Conservation (phyloP, 2,113 vertebrate species). For the Forbesichthys papilliferus region DNA sequence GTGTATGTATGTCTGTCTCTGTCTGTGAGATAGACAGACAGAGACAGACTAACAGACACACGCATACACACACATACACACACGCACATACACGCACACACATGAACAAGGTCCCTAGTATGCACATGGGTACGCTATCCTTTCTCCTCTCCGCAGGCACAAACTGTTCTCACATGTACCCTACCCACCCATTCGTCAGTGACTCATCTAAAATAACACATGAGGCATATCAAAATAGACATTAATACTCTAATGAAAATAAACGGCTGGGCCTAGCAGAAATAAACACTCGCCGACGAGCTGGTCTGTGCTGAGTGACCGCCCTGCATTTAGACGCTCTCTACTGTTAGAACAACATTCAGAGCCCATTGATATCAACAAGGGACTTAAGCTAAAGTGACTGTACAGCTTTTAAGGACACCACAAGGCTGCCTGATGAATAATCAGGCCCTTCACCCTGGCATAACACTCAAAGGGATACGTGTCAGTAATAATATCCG, state of each 20-base stretch:
- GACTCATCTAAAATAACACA: slow-evolving; percentile 62
- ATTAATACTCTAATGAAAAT: slow-evolving; percentile 58
- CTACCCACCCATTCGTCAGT: slow-evolving; percentile 60
- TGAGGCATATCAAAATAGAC: slow-evolving; percentile 61
- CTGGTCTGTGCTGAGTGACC: slow-evolving; percentile 36
- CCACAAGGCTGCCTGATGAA: slow-evolving; percentile 15
- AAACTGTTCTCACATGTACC: slow-evolving; percentile 67
- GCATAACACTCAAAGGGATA: slow-evolving; percentile 16
- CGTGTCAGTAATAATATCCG: slow-evolving; percentile 26
- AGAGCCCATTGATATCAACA: slow-evolving; percentile 4
- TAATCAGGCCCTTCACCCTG: slow-evolving; percentile 7
- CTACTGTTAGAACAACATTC: slow-evolving; percentile 34
- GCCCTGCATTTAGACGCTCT: slow-evolving; percentile 16
- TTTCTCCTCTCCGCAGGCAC: slow-evolving; percentile 29
- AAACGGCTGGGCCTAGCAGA: slow-evolving; percentile 35
- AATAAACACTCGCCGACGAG: slow-evolving; percentile 47
- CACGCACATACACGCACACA: slow-evolving; percentile 13
- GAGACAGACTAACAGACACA: slow-evolving; percentile 34
- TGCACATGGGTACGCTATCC: neutral
- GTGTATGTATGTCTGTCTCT: slow-evolving; percentile 45
- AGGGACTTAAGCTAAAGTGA: slow-evolving; percentile 8
- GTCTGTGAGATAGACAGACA: slow-evolving; percentile 49
- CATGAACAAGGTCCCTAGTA: neutral
- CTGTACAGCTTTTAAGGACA: slow-evolving; percentile 9
- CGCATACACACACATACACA: slow-evolving; percentile 16